phyloP scores from a whole-genome alignment of 2,113 vertebrate genomes.

The Tylochromis polylepis region DNA sequence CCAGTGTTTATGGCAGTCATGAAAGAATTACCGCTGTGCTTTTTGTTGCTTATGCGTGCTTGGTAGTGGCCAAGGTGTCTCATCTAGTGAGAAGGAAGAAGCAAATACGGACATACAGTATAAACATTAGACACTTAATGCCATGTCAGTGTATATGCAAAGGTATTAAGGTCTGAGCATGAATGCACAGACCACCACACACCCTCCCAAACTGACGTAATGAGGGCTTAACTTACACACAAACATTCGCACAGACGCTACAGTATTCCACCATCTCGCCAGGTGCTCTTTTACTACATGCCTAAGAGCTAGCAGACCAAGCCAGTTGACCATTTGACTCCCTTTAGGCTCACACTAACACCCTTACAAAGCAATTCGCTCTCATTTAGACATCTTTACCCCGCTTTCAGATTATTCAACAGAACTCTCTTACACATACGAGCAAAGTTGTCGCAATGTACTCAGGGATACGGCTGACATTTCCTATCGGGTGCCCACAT shows the following conservation, averaged over 20 bases:
- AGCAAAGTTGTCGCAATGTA: conserved; percentile 14
- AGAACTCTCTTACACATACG: neutral
- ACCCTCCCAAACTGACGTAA: conserved; percentile 38
- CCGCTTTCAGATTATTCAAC: neutral
- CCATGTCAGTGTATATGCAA: conserved; percentile 16
- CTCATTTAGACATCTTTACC: neutral
- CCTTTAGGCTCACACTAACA: neutral
- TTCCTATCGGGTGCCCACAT: conserved; percentile 35
- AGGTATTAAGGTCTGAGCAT: conserved; percentile 40
- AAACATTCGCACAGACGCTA: conserved; percentile 17
- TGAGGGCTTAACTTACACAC: conserved; percentile 36
- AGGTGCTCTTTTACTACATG: conserved; percentile 33
- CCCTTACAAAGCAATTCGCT: neutral
- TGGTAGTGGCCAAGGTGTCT: conserved; percentile 8
- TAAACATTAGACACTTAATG: neutral
- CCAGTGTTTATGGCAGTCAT: neutral
- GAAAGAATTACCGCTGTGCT: neutral
- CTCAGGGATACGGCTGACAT: conserved; percentile 30
- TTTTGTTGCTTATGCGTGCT: conserved; percentile 5
- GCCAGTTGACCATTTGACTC: conserved; percentile 10
- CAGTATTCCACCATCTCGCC: conserved; percentile 26
- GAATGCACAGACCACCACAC: conserved; percentile 36
- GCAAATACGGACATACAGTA: neutral
- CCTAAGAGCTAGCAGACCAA: neutral
- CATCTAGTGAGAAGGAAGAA: conserved; percentile 6